A percentile compares a stretch with the other conserved stretches of the same genome.
Conservation (phyloP, 2,888 invertebrate genomes). For the Patella caerulea region DNA sequence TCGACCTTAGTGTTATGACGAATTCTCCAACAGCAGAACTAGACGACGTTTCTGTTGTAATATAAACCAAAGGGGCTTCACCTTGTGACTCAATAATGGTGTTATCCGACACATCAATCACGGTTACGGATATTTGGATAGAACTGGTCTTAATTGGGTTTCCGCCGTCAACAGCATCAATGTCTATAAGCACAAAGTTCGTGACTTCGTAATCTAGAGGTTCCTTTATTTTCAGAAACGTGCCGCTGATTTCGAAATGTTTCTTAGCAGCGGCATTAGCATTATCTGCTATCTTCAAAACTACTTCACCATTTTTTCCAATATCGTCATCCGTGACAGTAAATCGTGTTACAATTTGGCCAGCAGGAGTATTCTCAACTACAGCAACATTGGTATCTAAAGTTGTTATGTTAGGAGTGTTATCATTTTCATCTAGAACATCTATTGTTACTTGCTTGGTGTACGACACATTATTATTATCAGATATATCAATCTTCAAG, state of each 20-base stretch:
- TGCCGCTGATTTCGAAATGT: slow-evolving; percentile 41
- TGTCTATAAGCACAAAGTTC: slow-evolving; percentile 29
- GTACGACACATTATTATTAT: slow-evolving; percentile 21
- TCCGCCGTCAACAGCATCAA: slow-evolving; percentile 44
- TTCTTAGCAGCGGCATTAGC: slow-evolving; percentile 36
- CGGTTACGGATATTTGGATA: slow-evolving; percentile 38
- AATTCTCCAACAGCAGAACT: neutral
- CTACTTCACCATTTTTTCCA: slow-evolving; percentile 84
- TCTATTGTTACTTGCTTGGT: slow-evolving; percentile 80
- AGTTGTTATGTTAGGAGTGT: slow-evolving; percentile 81
- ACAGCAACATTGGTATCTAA: slow-evolving; percentile 78
- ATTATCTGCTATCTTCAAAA: slow-evolving; percentile 77
- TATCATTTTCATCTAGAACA: slow-evolving; percentile 88
- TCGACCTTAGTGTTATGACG: neutral
- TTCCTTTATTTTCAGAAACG: slow-evolving; percentile 30
- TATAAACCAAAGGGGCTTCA: neutral
- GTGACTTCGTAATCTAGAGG: slow-evolving; percentile 45
- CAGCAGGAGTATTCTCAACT: slow-evolving; percentile 89
- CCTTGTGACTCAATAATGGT: slow-evolving; percentile 36
- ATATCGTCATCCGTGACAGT: slow-evolving; percentile 87
- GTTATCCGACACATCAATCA: slow-evolving; percentile 55
- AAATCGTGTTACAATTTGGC: slow-evolving; percentile 86
- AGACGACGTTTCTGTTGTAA: slow-evolving; percentile 1
- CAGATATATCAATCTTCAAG: slow-evolving; percentile 38
- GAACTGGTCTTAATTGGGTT: slow-evolving; percentile 32